Base-by-base conservation (phyloP, 2,888 invertebrate species). In the Chymomyza amoena region DNA sequence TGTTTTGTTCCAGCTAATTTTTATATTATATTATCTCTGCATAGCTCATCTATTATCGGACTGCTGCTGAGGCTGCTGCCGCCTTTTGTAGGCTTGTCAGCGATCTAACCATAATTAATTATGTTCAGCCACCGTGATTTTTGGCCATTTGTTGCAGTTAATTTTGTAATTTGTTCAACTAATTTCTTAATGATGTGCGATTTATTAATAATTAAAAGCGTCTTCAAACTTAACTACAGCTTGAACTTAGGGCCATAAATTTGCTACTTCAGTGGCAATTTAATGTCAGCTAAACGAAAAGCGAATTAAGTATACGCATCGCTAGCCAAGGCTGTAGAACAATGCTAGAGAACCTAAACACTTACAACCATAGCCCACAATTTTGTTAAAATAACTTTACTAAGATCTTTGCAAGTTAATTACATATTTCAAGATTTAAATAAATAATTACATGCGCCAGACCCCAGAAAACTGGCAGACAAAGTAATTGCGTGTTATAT, bases 21-120 rank as follows among this genome's bases (percentile, higher is more conserved):
- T 78, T 82, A 82, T 81, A 82, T 87, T 82, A 84, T 79, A 73
- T 82, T 79, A 32, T 59, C 16, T 16, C 15, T 54, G 16, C 16
- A 54, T 1, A 18, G 16, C 54, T 54, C 54, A 20, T 13, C 39
- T 45, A 13, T 45, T 45, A 83, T 81, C 85, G 79, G 71, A 70
- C 76, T 74, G 73, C 61, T 65, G 32, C 5, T 32, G 73, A 59
- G 63, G 32, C 7, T 32, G 61, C 65, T 54, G 70, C 68, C 72
- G 64, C 72, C 39, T 61, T 67, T 65, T 71, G 65, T 57, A 9
- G 57, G 65, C 71, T 73, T 62, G 57, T 57, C 64, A 57, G 69
- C 66, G 65, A 66, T 39, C 61, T 71, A 13, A 13, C 39, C 39
- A 45, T 78, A 77, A 78, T 80, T 77, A 80, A 80, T 80, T 75